Evolutionary conservation across 2,113 vertebrate species (phyloP), one percentile per base, ranked within the genome.

Genomic region (Arothron firmamentum): DNA sequence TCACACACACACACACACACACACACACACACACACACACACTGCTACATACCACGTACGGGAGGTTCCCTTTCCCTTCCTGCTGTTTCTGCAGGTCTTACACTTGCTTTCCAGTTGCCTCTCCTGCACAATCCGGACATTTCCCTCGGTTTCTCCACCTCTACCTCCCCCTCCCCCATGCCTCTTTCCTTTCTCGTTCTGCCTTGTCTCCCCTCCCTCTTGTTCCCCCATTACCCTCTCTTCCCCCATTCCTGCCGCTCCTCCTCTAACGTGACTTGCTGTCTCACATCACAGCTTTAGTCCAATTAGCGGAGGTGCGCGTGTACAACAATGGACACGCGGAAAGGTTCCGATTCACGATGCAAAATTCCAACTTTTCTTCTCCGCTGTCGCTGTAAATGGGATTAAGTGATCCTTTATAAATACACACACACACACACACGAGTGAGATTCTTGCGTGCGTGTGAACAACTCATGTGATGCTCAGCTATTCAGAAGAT

Each of bases 201-300:
- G 66, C 69, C 80, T 56, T 19, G 58, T 74, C 62, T 72, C 76
- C 77, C 80, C 68, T 69, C 78, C 81, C 79, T 82, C 85, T 72
- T 74, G 13, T 68, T 85, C 76, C 78, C 80, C 79, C 81, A 74
- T 75, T 78, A 72, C 84, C 81, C 78, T 70, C 79, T 70, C 69
- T 62, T 62, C 74, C 52, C 80, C 75, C 79, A 72, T 65, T 77
- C 79, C 80, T 62, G 66, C 76, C 75, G 54, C 67, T 68, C 80
- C 75, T 83, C 62, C 74, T 83, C 78, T 80, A 75, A 61, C 80
- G 82, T 88, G 87, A 90, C 89, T 91, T 90, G 88, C 84, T 86
- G 83, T 85, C 77, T 87, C 81, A 80, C 87, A 90, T 88, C 86
- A 90, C 88, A 90, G 82, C 89, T 82, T 87, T 77, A 84, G 84